phyloP scores from a whole-genome alignment of 2,113 vertebrate species.

The Plotosus lineatus region DNA sequence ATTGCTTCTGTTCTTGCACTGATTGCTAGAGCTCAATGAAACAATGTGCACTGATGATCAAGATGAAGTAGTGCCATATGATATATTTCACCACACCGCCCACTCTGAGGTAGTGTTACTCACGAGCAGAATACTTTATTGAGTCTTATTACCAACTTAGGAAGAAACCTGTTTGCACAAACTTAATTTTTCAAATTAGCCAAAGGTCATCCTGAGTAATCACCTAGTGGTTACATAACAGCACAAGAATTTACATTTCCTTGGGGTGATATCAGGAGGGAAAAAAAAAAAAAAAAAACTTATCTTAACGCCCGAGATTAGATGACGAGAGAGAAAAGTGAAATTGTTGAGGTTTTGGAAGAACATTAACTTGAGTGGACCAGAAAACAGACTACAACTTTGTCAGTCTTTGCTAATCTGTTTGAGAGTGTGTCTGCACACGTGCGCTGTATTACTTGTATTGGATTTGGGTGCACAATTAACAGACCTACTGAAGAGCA shows the following conservation, averaged over 20 bases:
- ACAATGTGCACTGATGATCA: not conserved
- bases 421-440: slow-evolving; percentile 16
- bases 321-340: not conserved
- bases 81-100: not conserved
- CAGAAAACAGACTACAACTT: not conserved
- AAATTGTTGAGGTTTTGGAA: not conserved
- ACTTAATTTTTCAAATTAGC: not conserved
- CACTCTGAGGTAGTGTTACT: not conserved
- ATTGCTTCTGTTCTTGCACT: not conserved
- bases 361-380: not conserved
- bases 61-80: not conserved
- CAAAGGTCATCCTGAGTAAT: not conserved
- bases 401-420: not conserved
- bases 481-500: slow-evolving; percentile 48
- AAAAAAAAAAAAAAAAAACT: not conserved
- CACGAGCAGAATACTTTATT: too few species aligned
- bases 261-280: not conserved
- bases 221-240: not conserved
- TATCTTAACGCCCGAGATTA: too few species aligned
- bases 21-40: not conserved
- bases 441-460: not conserved
- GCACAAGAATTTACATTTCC: not conserved
- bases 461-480: slow-evolving; percentile 37
- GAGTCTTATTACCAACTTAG: not conserved
- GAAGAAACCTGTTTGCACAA: not conserved